Base-by-base conservation (phyloP, 2,888 invertebrate genomes). In the Timema cristinae region DNA sequence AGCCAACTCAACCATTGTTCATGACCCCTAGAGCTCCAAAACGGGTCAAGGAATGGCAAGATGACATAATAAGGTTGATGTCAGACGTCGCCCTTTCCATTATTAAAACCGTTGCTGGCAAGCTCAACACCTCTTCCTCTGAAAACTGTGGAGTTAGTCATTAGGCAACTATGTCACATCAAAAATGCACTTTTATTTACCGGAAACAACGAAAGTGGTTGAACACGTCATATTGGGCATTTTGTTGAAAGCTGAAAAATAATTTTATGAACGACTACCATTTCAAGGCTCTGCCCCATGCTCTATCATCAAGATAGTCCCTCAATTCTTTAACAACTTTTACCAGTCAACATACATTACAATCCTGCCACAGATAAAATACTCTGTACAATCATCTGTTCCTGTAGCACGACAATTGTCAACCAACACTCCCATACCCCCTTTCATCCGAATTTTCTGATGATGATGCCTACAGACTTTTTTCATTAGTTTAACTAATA, bases 71-170 rank as follows among this genome's bases (percentile, higher is more conserved):
- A 4, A 59, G 15, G 32, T 32, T 15, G 59, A n/a, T 59, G 59
- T n/a, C 59, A 7, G 61, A 61, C 47, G 61, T 47, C 47, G 61
- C n/a, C n/a, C n/a, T 61, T 7, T 47, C 16, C 61, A 61, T 61
- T 61, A 47, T 63, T 47, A 15, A 32, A 63, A 7, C 32, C 48
- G 48, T 13, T 63, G 63, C 63, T 5, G 63, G 63, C 32, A 63
- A 63, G 32, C 10, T 63, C 16, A 63, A 63, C 63, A 63, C 32
- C 10, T 63, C 16, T 63, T 48, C 32, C 32, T 32, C 63, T 63
- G 63, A 63, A 63, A 32, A 63, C 16, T 47, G 10, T 10, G 63
- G 16, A 7, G 48, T 15, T 16, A 63, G 48, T 11, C 63, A 15
- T 63, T 63, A 16, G 8, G 63, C 13, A 13, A 32, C 32, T 63